Evolutionary conservation across 2,797 vertebrate genomes (phyloP).

Genomic region (Podargus strigoides): DNA sequence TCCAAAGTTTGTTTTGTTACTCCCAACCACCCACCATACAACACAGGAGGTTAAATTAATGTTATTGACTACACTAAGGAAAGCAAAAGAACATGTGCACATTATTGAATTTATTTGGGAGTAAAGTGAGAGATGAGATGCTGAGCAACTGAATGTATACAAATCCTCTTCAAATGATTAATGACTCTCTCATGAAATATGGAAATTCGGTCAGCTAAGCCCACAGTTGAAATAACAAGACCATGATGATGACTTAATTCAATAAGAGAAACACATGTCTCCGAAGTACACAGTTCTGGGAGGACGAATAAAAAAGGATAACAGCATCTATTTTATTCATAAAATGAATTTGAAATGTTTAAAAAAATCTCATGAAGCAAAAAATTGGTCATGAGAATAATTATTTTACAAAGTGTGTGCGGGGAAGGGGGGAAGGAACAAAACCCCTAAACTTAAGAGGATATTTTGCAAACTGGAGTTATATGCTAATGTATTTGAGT

Average conservation of each 20-base stretch:
- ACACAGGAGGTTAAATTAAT: conserved; percentile 29
- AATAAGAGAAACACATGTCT: neutral
- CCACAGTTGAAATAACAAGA: conserved; percentile 42
- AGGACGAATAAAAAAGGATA: neutral
- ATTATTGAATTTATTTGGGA: conserved; percentile 32
- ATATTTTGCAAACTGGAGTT: neutral
- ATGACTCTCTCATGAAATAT: conserved; percentile 11
- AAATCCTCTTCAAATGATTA: conserved; percentile 33
- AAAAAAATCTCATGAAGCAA: neutral
- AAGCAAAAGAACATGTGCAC: neutral
- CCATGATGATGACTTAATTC: conserved; percentile 13
- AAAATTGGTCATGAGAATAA: neutral
- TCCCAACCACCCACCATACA: conserved; percentile 9
- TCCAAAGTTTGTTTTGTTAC: neutral
- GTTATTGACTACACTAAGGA: conserved; percentile 18
- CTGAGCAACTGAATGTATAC: conserved; percentile 14
- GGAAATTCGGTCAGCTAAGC: conserved; percentile 22
- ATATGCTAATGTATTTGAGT: neutral
- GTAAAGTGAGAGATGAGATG: conserved; percentile 26
- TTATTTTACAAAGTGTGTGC: neutral
- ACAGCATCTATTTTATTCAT: neutral
- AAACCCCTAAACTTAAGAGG: neutral
- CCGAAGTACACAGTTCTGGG: neutral
- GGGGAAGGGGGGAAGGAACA: too few relatives aligned
- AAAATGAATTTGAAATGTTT: neutral